Evolutionary conservation across 2,113 vertebrate species (phyloP), one percentile per base, ranked within the genome.

Genomic region (Calypte anna): DNA sequence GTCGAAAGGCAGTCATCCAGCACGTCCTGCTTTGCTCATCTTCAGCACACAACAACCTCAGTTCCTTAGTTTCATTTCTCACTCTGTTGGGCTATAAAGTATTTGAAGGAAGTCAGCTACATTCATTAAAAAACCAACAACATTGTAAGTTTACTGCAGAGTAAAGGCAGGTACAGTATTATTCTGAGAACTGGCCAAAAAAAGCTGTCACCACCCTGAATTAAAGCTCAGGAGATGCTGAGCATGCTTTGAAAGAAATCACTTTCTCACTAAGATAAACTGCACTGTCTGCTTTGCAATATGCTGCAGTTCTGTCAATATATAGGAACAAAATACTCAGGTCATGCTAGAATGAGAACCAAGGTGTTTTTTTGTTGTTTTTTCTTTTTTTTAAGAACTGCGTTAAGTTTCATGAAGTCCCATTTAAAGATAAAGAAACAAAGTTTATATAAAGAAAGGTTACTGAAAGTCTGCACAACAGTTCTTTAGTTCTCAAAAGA

Each of bases 1-100:
- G 98, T 89, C 99, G 97, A 97, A 99, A 99, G 2, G 99, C 99
- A 1, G 98, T 99, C 98, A 99, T 98, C 99, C 99, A 99, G 97
- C 99, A 99, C 0, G 97, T 98, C 43, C 99, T 97, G 96, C 98
- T 98, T 95, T 99, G 99, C 75, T 99, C 99, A 5, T 99, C 99
- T 78, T 99, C 99, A 2, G 99, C 99, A 95, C 99, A 99, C 78
- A 99, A 96, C 96, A 99, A 97, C 85, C 98, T 97, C 96, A 99
- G 93, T 73, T 99, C 99, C 95, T 99, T 99, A 16, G 98, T 73
- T 94, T 99, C 99, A 20, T 96, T 98, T 93, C 98, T 97, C 77
- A 98, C 97, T 97, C 98, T 99, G 97, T 98, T 99, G 82, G 99
- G 99, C 99, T 99, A 97, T 30, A 76, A 96, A 78, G 73, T 22